Evolutionary conservation across 2,113 vertebrate species (phyloP).

Genomic region (Cervus canadensis): DNA sequence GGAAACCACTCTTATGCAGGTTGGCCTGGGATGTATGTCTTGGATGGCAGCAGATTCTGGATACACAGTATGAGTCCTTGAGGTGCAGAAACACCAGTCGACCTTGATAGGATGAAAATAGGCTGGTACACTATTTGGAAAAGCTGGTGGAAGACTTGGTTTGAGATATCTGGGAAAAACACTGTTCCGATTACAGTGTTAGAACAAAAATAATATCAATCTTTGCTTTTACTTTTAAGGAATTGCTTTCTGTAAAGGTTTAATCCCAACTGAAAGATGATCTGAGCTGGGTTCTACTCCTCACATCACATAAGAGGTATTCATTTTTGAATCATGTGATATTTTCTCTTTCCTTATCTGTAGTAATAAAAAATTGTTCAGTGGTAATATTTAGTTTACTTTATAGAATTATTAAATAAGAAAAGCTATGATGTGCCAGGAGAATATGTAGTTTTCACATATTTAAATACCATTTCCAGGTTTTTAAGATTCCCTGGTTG

Average conservation of each 20-base stretch:
- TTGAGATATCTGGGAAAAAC: background rate
- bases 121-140: background rate
- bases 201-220: background rate
- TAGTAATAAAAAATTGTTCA: background rate
- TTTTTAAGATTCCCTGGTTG: background rate
- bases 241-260: background rate
- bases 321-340: background rate
- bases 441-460: background rate
- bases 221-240: background rate
- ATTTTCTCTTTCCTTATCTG: background rate
- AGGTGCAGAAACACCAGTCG: background rate
- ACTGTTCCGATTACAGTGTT: background rate
- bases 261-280: background rate
- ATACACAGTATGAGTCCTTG: background rate
- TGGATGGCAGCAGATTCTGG: conserved; percentile 63
- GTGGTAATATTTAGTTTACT: background rate
- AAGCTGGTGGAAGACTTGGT: background rate
- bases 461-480: background rate
- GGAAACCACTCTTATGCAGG: conserved; percentile 66
- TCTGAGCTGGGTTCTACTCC: background rate
- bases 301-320: background rate
- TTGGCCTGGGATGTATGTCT: conserved; percentile 54
- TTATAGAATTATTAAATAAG: background rate
- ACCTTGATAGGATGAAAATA: conserved; percentile 17
- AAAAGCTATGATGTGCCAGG: background rate